Evolutionary conservation across 2,888 invertebrate species (phyloP).

Genomic region (Nephrotoma flavescens): DNA sequence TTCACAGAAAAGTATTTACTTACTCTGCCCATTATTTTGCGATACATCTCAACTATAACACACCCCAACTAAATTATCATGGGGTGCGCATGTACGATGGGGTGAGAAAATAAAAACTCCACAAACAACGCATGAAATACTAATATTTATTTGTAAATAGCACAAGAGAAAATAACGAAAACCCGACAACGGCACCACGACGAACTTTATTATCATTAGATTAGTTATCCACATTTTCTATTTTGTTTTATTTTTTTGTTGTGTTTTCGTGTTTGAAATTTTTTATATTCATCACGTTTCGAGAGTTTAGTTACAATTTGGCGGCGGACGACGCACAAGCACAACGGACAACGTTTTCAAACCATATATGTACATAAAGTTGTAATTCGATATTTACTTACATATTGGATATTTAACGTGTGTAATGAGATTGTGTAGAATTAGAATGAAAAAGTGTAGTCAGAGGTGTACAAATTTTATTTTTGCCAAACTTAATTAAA

Average conservation of each 20-base stretch:
- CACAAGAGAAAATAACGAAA: too few species aligned
- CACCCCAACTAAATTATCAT: too few species aligned
- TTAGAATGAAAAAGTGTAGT: background rate
- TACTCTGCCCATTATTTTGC: too few species aligned
- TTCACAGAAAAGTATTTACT: too few species aligned
- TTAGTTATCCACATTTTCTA: too few species aligned
- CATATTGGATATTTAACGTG: background rate
- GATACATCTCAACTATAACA: too few species aligned
- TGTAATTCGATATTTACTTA: background rate
- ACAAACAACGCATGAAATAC: too few species aligned
- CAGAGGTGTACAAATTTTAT: background rate
- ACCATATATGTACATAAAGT: background rate
- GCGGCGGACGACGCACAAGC: background rate
- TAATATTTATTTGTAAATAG: too few species aligned
- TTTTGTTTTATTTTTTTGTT: background rate
- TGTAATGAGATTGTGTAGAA: background rate
- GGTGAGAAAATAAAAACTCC: too few species aligned
- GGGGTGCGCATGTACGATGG: too few species aligned
- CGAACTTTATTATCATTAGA: too few species aligned
- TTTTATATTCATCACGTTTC: background rate
- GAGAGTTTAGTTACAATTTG: background rate
- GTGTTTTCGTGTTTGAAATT: background rate
- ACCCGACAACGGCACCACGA: too few species aligned
- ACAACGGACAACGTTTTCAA: background rate
- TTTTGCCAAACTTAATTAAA: background rate